Evolutionary conservation across 1,140 invertebrate species (phyloP).

Genomic region (Drosophila lacertosa): DNA sequence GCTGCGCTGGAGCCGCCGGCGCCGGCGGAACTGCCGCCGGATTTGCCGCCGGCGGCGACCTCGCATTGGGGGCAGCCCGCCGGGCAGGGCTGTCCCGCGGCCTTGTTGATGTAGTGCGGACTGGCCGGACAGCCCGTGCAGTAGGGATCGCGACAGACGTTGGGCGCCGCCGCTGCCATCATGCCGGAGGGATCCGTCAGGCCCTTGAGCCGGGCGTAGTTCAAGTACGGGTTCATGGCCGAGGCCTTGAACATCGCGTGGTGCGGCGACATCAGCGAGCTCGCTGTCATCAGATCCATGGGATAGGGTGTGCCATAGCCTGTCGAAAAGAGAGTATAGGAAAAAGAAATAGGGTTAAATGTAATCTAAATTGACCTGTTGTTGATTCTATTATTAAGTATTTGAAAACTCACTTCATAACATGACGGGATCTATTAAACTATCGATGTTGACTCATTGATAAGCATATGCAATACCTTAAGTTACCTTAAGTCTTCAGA

Average conservation of each 20-base stretch:
- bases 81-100: conserved; percentile 88
- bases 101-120: conserved; percentile 89
- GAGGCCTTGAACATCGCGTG: conserved; percentile 89
- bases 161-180: conserved; percentile 86
- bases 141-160: conserved; percentile 95
- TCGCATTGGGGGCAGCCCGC: conserved; percentile 96
- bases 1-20: conserved; percentile 56
- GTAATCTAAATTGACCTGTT: no score
- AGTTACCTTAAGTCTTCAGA: no score
- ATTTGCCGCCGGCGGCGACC: conserved; percentile 7
- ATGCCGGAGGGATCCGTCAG: conserved; percentile 76
- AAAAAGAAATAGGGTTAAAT: no score
- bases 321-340: conserved; percentile 21
- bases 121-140: conserved; percentile 95
- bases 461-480: no score
- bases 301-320: conserved; percentile 86
- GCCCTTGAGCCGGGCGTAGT: conserved; percentile 89
- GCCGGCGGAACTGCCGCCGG: neutral
- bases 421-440: no score
- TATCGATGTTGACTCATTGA: no score
- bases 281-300: conserved; percentile 89
- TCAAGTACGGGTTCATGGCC: conserved; percentile 88
- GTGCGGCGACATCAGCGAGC: conserved; percentile 89
- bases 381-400: no score
- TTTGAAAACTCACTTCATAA: no score